These are phyloP conservation scores for Selenia dentaria DNA, from an alignment of 2,888 invertebrate species.

Conservation along the genomic window DNA sequence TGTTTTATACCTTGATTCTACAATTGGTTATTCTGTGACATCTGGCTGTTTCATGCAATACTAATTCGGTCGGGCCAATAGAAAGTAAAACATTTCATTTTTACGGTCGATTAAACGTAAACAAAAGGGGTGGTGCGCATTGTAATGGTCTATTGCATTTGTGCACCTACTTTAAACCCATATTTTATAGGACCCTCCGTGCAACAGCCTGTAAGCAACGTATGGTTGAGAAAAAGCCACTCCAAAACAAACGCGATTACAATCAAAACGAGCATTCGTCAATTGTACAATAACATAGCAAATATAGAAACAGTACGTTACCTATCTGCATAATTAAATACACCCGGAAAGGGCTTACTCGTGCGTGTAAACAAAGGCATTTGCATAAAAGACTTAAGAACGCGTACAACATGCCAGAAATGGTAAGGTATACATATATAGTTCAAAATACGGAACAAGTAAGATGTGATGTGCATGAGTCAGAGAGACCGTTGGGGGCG, in stretches of 20 bases:
- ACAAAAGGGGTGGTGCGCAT: conserved; percentile 35
- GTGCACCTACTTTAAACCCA: not conserved
- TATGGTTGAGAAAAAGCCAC: not conserved
- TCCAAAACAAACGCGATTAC: not conserved
- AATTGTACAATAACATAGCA: not conserved
- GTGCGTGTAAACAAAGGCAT: conserved; percentile 25
- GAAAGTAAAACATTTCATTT: conserved; percentile 39
- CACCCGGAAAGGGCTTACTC: conserved; percentile 15
- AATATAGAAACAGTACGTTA: conserved; percentile 5
- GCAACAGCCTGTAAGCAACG: not conserved
- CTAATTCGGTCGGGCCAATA: conserved; percentile 29
- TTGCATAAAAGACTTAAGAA: conserved; percentile 23
- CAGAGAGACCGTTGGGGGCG: conserved; percentile 52
- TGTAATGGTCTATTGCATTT: conserved; percentile 1
- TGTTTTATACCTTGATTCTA: no score
- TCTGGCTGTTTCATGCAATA: conserved; percentile 13
- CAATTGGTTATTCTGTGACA: no score
- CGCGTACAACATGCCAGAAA: conserved; percentile 32
- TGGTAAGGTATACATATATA: conserved; percentile 39
- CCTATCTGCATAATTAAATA: conserved; percentile 13
- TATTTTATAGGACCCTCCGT: not conserved
- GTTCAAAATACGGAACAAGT: conserved; percentile 40
- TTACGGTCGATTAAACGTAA: conserved; percentile 48
- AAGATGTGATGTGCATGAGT: conserved; percentile 43
- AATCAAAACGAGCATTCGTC: not conserved